Evolutionary conservation across 2,797 vertebrate species (phyloP).

Genomic region (Morus bassanus): DNA sequence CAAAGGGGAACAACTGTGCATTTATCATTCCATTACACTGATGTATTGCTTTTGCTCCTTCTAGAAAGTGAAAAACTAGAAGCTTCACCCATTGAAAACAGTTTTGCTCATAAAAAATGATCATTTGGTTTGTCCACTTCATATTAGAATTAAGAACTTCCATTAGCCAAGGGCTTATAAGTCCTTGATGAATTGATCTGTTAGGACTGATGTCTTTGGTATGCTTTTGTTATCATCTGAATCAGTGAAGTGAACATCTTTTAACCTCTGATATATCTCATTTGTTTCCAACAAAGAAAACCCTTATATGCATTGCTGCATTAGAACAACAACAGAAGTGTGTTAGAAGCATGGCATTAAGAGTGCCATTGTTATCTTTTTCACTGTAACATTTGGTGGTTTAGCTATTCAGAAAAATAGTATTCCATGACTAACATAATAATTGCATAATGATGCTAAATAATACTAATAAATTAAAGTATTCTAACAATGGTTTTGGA

Average conservation of each 20-base stretch:
- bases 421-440: background rate
- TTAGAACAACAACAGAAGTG: background rate
- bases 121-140: background rate
- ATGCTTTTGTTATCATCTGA: background rate
- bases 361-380: background rate
- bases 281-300: background rate
- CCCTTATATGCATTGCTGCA: background rate
- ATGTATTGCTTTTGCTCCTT: background rate
- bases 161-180: background rate
- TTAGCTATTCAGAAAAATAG: background rate
- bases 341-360: background rate
- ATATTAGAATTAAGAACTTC: background rate
- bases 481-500: background rate
- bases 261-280: background rate
- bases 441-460: background rate
- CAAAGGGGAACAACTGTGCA: background rate
- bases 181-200: background rate
- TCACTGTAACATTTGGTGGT: background rate
- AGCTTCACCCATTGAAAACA: background rate
- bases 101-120: background rate
- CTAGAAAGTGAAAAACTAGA: background rate
- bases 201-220: background rate
- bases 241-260: background rate
- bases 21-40: background rate
- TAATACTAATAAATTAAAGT: background rate